Conservation (phyloP, 2,113 vertebrate genomes). For the Junco hyemalis region DNA sequence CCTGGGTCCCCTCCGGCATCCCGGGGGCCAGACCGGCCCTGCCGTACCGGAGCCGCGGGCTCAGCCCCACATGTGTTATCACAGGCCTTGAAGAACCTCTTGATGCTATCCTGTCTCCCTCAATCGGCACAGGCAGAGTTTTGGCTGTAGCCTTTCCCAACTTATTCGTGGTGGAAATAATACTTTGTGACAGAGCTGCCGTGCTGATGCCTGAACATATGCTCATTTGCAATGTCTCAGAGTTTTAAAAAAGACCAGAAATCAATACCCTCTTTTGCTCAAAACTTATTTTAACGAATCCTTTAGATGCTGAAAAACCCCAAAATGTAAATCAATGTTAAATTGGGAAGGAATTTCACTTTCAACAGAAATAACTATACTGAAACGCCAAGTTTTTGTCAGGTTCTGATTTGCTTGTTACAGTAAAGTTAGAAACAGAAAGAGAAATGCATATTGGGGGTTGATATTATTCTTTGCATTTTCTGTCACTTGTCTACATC, state of each 20-base stretch:
- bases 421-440: background rate
- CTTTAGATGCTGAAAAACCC: background rate
- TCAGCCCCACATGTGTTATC: background rate
- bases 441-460: background rate
- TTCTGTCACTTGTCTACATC: background rate
- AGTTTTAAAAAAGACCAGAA: background rate
- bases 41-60: background rate
- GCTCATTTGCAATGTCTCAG: background rate
- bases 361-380: background rate
- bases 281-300: background rate
- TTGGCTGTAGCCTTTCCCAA: background rate
- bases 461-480: background rate
- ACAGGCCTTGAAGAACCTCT: background rate
- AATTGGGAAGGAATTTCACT: background rate
- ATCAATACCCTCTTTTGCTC: background rate
- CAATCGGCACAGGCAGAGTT: background rate
- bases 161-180: background rate
- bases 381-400: background rate
- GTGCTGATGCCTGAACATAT: background rate
- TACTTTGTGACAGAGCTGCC: background rate
- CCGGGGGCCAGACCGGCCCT: rapidly evolving
- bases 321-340: background rate
- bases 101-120: background rate
- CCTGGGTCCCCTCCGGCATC: rapidly evolving
- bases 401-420: background rate